Evolutionary conservation across 2,797 vertebrate genomes (phyloP), one percentile per base, ranked within the genome.

Genomic region (Danio tinwini): DNA sequence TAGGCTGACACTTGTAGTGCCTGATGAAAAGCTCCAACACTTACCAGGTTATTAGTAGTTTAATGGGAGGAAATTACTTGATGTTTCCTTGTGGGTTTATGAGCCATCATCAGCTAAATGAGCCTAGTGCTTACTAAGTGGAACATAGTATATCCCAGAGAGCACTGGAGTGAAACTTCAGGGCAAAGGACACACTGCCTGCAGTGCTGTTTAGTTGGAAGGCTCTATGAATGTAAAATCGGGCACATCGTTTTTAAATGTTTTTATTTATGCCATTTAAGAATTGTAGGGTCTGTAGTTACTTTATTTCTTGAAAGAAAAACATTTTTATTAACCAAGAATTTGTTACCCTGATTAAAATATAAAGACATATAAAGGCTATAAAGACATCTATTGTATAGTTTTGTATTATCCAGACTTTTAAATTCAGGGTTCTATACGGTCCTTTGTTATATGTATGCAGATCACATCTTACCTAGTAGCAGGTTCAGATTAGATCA

Each of bases 191-290:
- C n/a, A 58, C 17, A 39, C 5, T 53, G 53, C 63, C 71, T 13
- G 19, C 6, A 5, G 19, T 47, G 11, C 45, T 29, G 44, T 55
- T 7, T 53, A 53, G 40, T 21, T 62, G 37, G 70, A 37, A 59
- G 14, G 40, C 53, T 29, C 55, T 80, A 71, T 29, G 13, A 78
- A 82, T 73, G 55, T 42, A 69, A 64, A 40, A 81, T 73, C 37
- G 6, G 21, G 7, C 29, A 5, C 63, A 56, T 71, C 0, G 6
- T 10, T 52, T 39, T 69, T 52, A 29, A 29, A 29, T 1, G 29
- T 29, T 16, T 39, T 69, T 47, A 2, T 29, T 39, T 1, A 6
- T n/a, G 53, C 7, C 0, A 0, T 69, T 39, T 0, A 37, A 61
- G 61, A 39, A 29, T 7, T 7, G n/a, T 59, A 12, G 0, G 5